A percentile compares a stretch with the other conserved stretches of the same genome.
These are phyloP conservation scores for Struthio camelus DNA, from an alignment of 2,113 vertebrate genomes.

Conservation along the genomic window DNA sequence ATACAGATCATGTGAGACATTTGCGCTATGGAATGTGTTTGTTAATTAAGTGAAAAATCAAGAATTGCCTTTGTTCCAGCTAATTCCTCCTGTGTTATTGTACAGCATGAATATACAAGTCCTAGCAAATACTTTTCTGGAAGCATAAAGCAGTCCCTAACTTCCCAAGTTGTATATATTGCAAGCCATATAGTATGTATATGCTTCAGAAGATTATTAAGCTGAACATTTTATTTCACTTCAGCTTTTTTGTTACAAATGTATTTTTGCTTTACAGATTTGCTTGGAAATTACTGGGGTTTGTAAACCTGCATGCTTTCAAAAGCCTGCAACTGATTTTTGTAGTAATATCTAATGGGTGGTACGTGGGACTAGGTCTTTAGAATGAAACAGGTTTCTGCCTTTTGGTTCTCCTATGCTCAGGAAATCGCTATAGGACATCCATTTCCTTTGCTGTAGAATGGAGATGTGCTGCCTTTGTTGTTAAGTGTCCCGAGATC, in stretches of 20 bases:
- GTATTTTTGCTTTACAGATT: background rate
- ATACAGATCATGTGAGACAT: background rate
- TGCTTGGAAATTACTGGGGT: background rate
- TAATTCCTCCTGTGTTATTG: background rate
- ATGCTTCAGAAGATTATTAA: background rate
- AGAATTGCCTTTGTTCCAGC: slow-evolving; percentile 1
- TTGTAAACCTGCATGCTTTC: background rate
- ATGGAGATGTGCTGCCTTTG: background rate
- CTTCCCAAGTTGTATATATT: background rate
- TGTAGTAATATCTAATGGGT: background rate
- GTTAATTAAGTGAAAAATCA: slow-evolving; percentile 54
- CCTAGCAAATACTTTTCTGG: slow-evolving; percentile 2
- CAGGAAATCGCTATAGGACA: background rate
- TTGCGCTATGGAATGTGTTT: slow-evolving; percentile 10
- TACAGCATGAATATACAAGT: slow-evolving; percentile 2
- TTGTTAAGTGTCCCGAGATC: background rate
- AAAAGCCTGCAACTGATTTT: background rate
- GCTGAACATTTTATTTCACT: background rate
- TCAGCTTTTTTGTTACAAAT: background rate
- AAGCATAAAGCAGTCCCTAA: background rate
- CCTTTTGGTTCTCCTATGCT: background rate
- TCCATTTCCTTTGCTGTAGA: background rate
- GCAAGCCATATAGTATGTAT: background rate
- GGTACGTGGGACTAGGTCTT: background rate
- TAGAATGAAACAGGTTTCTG: background rate